Percentiles rank a stretch among this genome's conserved stretches.
phyloP scores from a whole-genome alignment of 2,888 invertebrate genomes.

The Troides oblongomaculatus region DNA sequence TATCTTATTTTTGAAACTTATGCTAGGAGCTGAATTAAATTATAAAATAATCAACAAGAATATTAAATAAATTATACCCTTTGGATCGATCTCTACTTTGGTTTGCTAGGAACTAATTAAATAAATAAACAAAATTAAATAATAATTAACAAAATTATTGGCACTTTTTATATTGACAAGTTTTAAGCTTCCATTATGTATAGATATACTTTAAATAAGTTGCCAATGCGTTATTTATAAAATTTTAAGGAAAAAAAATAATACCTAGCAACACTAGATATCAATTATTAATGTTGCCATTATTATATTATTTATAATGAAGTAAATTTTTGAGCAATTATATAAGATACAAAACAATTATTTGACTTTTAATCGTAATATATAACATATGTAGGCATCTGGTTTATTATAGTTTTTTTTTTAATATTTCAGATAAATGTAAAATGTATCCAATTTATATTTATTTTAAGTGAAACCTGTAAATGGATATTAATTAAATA shows the following conservation, averaged over 20 bases:
- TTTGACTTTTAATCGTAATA: neutral
- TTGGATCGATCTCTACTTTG: conserved; percentile 45
- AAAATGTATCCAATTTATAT: neutral
- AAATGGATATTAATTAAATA: neutral
- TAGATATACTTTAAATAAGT: neutral
- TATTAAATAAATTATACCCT: conserved; percentile 33
- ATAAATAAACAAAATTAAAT: conserved; percentile 26
- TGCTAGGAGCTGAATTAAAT: conserved; percentile 32
- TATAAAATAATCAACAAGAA: conserved; percentile 32
- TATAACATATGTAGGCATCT: neutral
- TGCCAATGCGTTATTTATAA: neutral
- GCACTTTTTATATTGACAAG: neutral
- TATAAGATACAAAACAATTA: neutral
- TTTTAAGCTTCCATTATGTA: neutral
- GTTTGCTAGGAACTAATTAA: conserved; percentile 47
- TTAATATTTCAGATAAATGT: neutral
- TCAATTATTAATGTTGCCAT: neutral
- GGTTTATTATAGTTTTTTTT: neutral
- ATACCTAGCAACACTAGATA: neutral
- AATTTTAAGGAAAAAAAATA: neutral
- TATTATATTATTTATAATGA: neutral
- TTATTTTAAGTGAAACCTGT: neutral
- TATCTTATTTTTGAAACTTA: neutral
- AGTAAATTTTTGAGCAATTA: neutral
- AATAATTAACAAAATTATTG: conserved; percentile 24